Conservation (phyloP, 2,113 vertebrate species). For the Tragelaphus imberbis region DNA sequence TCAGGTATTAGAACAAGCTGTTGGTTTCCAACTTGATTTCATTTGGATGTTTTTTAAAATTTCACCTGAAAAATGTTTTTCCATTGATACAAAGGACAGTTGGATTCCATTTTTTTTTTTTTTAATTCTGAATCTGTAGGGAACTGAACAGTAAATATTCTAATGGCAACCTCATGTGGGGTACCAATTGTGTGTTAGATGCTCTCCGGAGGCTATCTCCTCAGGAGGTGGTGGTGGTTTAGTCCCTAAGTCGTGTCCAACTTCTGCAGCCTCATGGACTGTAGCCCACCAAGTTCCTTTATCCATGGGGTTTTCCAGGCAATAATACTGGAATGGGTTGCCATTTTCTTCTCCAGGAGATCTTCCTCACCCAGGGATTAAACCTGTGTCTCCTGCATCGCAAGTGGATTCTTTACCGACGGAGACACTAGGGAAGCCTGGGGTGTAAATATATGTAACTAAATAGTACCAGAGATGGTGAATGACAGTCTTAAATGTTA, state of each 20-base stretch:
- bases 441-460: not conserved
- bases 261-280: not conserved
- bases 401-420: not conserved
- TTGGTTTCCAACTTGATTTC: not conserved
- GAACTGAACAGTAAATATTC: not conserved
- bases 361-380: not conserved
- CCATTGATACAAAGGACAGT: not conserved
- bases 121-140: not conserved
- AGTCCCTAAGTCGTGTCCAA: not conserved
- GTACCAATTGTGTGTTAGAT: not conserved
- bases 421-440: not conserved
- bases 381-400: not conserved
- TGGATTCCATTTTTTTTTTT: not conserved
- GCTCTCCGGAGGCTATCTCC: not conserved
- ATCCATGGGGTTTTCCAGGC: not conserved
- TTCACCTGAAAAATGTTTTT: not conserved
- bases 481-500: not conserved
- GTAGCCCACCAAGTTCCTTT: not conserved
- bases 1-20: not conserved
- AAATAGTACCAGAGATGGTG: not conserved
- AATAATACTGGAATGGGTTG: not conserved
- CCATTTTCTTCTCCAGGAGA: not conserved
- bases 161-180: not conserved
- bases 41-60: not conserved
- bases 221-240: not conserved